Evolutionary conservation across 2,113 vertebrate species (phyloP).

Genomic region (Ochotona curzoniae): DNA sequence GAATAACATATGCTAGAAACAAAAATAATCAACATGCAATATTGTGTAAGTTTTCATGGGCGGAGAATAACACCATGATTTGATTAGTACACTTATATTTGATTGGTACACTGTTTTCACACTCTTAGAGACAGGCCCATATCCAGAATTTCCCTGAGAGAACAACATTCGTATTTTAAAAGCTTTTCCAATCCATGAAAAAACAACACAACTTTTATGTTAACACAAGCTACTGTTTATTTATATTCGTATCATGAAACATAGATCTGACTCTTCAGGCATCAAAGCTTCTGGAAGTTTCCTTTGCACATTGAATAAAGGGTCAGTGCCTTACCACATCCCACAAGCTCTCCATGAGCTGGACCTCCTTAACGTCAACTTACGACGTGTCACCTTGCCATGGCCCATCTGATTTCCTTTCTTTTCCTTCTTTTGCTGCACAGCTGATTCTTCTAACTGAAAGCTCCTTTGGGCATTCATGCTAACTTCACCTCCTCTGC

Average conservation of each 20-base stretch:
- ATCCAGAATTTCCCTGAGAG: neutral
- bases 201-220: neutral
- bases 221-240: neutral
- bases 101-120: conserved; percentile 27
- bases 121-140: neutral
- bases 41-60: neutral
- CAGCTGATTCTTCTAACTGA: neutral
- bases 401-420: neutral
- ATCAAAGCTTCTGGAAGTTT: neutral
- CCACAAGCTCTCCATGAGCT: neutral
- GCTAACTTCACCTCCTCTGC: neutral
- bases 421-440: neutral
- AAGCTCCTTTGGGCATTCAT: neutral
- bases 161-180: conserved; percentile 3
- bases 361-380: neutral
- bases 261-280: neutral
- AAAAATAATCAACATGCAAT: neutral
- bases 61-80: neutral
- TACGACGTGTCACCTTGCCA: neutral
- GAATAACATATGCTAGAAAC: conserved; percentile 16
- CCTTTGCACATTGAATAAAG: neutral
- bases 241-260: neutral
- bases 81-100: neutral
- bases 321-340: neutral
- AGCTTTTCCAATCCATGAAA: neutral